phyloP scores from a whole-genome alignment of 1,140 invertebrate species.

The Hestina assimilis region DNA sequence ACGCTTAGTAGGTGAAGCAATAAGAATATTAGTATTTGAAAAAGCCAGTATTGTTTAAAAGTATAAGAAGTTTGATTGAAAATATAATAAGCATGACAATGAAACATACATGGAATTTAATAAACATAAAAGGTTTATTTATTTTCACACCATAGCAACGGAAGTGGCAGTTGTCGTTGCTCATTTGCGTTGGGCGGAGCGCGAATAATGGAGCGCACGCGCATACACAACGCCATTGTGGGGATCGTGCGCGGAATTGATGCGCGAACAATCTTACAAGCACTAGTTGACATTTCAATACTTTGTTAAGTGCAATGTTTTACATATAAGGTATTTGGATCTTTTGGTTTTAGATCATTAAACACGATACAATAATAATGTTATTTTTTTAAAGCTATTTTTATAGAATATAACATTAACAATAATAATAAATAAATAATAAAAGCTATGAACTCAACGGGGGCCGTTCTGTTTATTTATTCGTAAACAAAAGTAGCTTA shows the following conservation, averaged over 20 bases:
- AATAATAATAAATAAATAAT: too few relatives aligned
- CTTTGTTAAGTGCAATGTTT: constrained; percentile 13
- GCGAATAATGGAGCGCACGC: constrained; percentile 48
- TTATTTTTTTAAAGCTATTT: too few relatives aligned
- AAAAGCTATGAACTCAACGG: too few relatives aligned
- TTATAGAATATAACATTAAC: too few relatives aligned
- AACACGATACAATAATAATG: background rate
- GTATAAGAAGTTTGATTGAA: too few relatives aligned
- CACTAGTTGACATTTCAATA: constrained; percentile 29
- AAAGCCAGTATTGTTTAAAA: too few relatives aligned
- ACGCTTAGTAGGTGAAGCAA: too few relatives aligned
- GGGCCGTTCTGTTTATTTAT: too few relatives aligned
- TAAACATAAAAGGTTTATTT: constrained; percentile 15
- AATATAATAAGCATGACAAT: too few relatives aligned
- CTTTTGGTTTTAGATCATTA: constrained; percentile 11
- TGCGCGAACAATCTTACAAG: constrained; percentile 37
- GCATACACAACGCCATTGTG: constrained; percentile 38
- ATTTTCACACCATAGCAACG: constrained; percentile 23
- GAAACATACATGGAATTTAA: background rate
- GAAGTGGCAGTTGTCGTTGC: constrained; percentile 26
- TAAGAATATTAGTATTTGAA: too few relatives aligned
- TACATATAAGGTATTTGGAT: constrained; percentile 15
- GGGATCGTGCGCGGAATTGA: constrained; percentile 48
- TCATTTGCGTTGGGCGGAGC: constrained; percentile 25
- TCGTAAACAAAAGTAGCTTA: too few relatives aligned